Evolutionary conservation across 2,113 vertebrate genomes (phyloP).

Genomic region (Panthera leo): DNA sequence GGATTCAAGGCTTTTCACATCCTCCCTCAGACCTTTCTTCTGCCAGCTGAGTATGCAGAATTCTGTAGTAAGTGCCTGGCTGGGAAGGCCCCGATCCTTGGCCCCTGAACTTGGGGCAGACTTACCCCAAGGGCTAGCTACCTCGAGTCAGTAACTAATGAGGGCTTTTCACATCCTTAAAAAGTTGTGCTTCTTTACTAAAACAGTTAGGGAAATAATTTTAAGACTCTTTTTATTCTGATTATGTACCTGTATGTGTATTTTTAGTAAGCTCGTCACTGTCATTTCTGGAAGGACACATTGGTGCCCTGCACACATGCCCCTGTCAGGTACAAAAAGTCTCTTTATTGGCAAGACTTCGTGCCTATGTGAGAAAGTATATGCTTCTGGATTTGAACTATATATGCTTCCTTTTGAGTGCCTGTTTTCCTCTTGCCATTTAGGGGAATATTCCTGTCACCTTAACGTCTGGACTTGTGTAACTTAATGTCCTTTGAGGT

Average conservation of each 20-base stretch:
- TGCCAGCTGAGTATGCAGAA: conserved; percentile 95
- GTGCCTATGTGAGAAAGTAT: neutral
- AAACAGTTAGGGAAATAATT: neutral
- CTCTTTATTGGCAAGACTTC: neutral
- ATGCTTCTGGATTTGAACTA: neutral
- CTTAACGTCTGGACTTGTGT: conserved; percentile 12
- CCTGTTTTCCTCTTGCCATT: neutral
- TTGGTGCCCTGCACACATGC: neutral
- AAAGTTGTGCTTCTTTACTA: neutral
- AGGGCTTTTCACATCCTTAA: neutral
- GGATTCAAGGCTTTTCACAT: conserved; percentile 96
- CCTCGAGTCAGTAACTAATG: neutral
- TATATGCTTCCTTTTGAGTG: neutral
- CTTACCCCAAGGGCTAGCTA: neutral
- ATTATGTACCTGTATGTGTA: neutral
- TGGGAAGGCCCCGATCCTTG: neutral
- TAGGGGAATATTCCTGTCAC: neutral
- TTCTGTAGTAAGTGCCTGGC: conserved; percentile 93
- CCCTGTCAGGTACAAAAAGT: neutral
- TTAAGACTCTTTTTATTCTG: neutral
- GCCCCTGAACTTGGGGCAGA: neutral
- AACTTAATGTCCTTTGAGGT: neutral
- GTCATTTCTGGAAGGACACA: neutral
- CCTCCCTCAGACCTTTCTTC: conserved; percentile 95
- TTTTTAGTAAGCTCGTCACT: neutral